Percentiles rank a stretch among this genome's conserved stretches.
Evolutionary conservation across 1,140 invertebrate genomes (phyloP).

Genomic region (Leptestheria dahalacensis): DNA sequence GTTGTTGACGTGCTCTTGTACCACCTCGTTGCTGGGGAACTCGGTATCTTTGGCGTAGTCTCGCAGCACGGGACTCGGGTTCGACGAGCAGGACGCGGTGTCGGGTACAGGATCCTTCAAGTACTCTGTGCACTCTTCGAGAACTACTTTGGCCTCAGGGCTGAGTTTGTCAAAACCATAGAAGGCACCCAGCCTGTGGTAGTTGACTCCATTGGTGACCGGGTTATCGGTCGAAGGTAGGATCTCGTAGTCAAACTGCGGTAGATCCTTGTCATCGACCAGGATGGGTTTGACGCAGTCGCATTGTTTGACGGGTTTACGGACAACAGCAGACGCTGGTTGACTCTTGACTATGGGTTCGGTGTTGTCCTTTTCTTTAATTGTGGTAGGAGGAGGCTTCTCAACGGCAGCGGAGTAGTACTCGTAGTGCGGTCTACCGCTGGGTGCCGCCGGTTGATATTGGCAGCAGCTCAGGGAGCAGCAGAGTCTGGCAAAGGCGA

Average conservation of each 20-base stretch:
- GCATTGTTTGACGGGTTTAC: not conserved
- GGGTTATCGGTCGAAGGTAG: slow-evolving; percentile 7
- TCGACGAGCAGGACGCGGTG: no score
- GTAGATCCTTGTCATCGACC: slow-evolving; percentile 3
- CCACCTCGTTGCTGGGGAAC: no score
- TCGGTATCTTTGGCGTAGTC: no score
- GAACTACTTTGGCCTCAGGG: slow-evolving; percentile 12
- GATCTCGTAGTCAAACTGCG: slow-evolving; percentile 7
- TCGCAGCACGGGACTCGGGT: not conserved
- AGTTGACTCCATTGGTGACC: slow-evolving; percentile 16
- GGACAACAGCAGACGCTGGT: no score
- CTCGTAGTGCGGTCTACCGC: not conserved
- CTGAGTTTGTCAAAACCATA: not conserved
- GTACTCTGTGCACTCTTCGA: slow-evolving; percentile 27
- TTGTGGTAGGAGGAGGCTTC: not conserved
- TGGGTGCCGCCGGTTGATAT: slow-evolving; percentile 20
- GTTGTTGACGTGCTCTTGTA: no score
- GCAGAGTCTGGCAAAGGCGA: slow-evolving; percentile 49
- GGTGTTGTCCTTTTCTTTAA: not conserved
- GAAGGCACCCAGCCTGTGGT: slow-evolving; percentile 1
- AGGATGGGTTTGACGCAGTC: not conserved
- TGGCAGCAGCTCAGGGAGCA: slow-evolving; percentile 30
- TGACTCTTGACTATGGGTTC: no score
- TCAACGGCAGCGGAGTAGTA: not conserved
- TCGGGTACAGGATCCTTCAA: not conserved